Percentiles rank a stretch among this genome's conserved stretches.
Conservation (phyloP, 2,113 vertebrate species). For the Cyanoramphus novaezelandiae region DNA sequence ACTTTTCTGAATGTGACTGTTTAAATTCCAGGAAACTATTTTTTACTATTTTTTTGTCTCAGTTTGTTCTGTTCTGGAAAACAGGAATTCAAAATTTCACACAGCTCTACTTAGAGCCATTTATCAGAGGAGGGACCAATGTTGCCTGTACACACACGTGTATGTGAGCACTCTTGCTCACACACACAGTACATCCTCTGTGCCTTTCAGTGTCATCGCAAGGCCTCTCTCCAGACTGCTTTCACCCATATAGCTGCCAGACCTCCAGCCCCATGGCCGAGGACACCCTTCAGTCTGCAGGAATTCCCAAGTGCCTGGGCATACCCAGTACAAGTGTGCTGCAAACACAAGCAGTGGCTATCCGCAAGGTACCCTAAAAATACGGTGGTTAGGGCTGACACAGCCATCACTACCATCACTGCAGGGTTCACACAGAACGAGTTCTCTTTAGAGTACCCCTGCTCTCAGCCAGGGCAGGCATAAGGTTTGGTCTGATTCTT, state of each 20-base stretch:
- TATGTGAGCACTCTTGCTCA: fast-evolving
- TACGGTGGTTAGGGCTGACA: neutral
- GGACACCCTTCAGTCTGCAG: neutral
- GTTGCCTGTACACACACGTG: fast-evolving
- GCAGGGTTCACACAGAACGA: neutral
- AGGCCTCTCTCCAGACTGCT: neutral
- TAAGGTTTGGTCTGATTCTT: neutral
- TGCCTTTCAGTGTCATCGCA: neutral
- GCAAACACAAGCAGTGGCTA: neutral
- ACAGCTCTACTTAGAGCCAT: neutral
- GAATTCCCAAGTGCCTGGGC: neutral
- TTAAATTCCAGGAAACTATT: slow-evolving; percentile 57
- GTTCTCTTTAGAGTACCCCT: neutral
- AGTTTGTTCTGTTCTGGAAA: slow-evolving; percentile 27
- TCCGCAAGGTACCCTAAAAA: neutral
- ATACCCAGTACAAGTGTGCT: neutral
- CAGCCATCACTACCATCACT: neutral
- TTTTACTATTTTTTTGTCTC: neutral
- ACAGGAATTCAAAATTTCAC: neutral
- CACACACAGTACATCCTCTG: neutral
- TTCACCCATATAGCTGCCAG: neutral
- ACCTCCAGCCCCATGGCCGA: neutral
- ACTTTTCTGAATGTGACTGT: slow-evolving; percentile 24
- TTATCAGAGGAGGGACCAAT: neutral
- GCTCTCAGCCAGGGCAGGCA: neutral